Evolutionary conservation across 2,113 vertebrate species (phyloP).

Genomic region (Callocephalon fimbriatum): DNA sequence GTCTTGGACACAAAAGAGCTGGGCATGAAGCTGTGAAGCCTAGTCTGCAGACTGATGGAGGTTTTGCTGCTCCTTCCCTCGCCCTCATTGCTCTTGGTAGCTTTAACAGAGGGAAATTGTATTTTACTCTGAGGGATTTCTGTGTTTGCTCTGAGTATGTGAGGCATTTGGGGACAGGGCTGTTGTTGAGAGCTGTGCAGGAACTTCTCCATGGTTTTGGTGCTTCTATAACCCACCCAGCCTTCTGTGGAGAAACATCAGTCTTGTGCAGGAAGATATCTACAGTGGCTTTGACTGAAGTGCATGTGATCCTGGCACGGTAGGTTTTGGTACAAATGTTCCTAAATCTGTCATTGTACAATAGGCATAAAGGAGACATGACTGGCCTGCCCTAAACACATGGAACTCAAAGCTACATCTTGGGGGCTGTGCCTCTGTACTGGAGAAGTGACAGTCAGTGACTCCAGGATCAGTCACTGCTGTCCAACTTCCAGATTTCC

Average conservation of each 20-base stretch:
- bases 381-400: neutral
- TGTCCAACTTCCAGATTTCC: neutral
- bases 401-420: neutral
- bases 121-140: neutral
- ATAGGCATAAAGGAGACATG: neutral
- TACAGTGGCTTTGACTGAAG: neutral
- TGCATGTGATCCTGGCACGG: neutral
- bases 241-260: neutral
- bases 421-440: neutral
- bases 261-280: neutral
- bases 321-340: neutral
- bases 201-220: neutral
- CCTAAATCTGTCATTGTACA: neutral
- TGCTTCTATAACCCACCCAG: neutral
- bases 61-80: neutral
- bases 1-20: neutral
- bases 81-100: neutral
- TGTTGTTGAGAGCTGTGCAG: neutral
- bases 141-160: rapidly evolving
- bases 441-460: neutral
- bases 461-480: rapidly evolving
- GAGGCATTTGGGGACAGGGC: neutral
- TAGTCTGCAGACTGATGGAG: neutral
- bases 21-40: neutral
- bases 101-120: neutral